Conservation (phyloP, 2,888 invertebrate genomes). For the Drosophila histrio region DNA sequence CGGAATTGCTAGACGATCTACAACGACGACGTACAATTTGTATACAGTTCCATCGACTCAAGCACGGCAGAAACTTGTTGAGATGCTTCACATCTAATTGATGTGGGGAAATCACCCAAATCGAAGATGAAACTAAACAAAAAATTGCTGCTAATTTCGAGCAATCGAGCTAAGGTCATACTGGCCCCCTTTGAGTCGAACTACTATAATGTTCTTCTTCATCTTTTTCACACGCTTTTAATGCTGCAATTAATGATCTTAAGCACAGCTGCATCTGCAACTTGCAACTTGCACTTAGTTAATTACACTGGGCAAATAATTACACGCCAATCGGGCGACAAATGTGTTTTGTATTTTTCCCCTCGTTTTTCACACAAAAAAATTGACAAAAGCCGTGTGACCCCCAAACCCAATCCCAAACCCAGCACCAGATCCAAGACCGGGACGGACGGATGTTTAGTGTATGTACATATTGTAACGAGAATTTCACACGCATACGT, state of each 20-base stretch:
- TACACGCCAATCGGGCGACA: conserved; percentile 39
- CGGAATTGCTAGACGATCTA: conserved; percentile 26
- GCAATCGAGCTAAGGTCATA: conserved; percentile 16
- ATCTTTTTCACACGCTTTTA: conserved; percentile 46
- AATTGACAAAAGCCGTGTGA: conserved; percentile 30
- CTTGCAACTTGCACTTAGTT: conserved; percentile 42
- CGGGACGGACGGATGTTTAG: conserved; percentile 59
- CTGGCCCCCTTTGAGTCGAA: neutral
- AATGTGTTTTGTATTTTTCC: conserved; percentile 28
- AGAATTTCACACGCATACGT: conserved; percentile 67
- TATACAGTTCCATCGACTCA: neutral
- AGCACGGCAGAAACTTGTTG: neutral
- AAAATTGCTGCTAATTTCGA: conserved; percentile 6
- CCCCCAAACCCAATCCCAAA: conserved; percentile 22
- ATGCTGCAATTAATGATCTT: conserved; percentile 49
- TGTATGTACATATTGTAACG: conserved; percentile 39
- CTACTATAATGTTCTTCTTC: neutral
- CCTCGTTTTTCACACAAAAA: conserved; percentile 45
- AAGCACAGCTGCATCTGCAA: conserved; percentile 40
- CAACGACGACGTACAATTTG: neutral
- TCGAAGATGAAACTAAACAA: neutral
- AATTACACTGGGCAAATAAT: conserved; percentile 60
- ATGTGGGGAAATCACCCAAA: conserved; percentile 20
- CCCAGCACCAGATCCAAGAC: conserved; percentile 31
- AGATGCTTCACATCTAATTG: conserved; percentile 17